phyloP scores from a whole-genome alignment of 37 sponge, comb jelly and placozoan species.

The Bolinopsis microptera region DNA sequence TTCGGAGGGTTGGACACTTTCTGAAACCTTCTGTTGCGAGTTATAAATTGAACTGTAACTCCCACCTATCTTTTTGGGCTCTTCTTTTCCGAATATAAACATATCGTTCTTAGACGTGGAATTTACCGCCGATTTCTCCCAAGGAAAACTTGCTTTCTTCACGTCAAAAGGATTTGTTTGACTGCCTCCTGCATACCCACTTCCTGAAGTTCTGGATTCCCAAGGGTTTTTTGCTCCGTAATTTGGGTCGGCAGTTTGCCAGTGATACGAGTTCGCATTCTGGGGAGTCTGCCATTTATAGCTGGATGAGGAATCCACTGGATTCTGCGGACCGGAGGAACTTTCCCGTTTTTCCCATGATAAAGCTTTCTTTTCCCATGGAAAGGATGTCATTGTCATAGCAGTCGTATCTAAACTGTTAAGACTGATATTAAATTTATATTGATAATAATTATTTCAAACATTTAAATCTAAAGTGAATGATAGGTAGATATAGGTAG shows the following conservation, averaged over 20 bases:
- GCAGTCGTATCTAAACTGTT: neutral
- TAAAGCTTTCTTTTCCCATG: slow-evolving; percentile 24
- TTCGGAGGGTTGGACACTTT: neutral
- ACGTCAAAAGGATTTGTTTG: neutral
- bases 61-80: neutral
- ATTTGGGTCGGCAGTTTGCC: neutral
- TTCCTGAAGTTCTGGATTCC: neutral
- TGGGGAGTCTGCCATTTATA: slow-evolving; percentile 27
- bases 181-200: neutral
- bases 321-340: neutral
- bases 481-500: no score
- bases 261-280: neutral
- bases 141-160: slow-evolving; percentile 13
- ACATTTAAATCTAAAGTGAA: no score
- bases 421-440: no score
- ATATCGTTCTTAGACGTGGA: neutral
- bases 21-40: neutral
- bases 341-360: slow-evolving; percentile 13
- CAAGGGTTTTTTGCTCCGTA: neutral
- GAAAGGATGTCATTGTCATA: slow-evolving; percentile 28
- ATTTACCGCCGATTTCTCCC: neutral
- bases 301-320: neutral
- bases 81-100: slow-evolving; percentile 27
- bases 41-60: neutral
- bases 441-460: no score